Conservation (phyloP, 1,140 invertebrate species). For the Cherax destructor region DNA sequence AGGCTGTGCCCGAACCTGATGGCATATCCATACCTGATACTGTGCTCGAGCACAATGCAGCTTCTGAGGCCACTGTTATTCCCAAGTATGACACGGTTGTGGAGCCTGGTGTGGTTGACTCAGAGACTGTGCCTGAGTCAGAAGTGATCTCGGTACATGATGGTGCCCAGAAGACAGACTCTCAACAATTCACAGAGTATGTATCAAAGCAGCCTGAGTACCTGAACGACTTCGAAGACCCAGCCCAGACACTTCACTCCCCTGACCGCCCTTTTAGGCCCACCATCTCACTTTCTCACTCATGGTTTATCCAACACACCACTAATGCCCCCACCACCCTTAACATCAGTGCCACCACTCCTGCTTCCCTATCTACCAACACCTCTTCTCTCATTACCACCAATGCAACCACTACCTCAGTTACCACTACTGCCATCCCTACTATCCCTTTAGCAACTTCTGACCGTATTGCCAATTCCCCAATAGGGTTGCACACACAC, state of each 20-base stretch:
- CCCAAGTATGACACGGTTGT: too few species aligned
- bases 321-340: background rate
- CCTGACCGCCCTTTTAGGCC: background rate
- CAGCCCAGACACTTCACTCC: background rate
- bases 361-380: background rate
- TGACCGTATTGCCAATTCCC: too few species aligned
- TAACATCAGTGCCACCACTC: background rate
- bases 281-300: background rate
- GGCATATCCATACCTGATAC: background rate
- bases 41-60: conserved; percentile 20
- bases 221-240: conserved; percentile 9
- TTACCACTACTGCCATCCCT: background rate
- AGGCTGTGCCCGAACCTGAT: background rate
- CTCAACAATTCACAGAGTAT: conserved; percentile 27
- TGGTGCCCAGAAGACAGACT: background rate
- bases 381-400: background rate
- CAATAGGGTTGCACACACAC: too few species aligned
- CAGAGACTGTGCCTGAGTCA: background rate
- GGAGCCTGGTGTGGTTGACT: background rate
- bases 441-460: too few species aligned
- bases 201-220: conserved; percentile 5
- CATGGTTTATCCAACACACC: background rate
- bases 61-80: background rate
- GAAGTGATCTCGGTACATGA: background rate
- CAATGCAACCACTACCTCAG: background rate